Evolutionary conservation across 2,113 vertebrate genomes (phyloP), one percentile per base, ranked within the genome.

Genomic region (mouse (Mus musculus)): DNA sequence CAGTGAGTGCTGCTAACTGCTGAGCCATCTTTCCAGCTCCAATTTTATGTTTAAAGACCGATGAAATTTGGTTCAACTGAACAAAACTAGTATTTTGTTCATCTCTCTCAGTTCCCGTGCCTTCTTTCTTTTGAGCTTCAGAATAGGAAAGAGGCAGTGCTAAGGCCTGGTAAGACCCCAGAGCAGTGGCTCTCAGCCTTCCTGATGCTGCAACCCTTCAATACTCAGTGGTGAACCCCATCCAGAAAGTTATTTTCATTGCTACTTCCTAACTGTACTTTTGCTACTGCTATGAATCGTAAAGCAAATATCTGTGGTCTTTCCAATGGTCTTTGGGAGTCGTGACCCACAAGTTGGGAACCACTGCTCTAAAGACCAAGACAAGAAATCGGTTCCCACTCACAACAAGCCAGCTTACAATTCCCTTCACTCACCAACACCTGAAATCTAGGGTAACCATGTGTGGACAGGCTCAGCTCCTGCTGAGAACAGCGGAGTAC

Each of bases 11-110:
- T 54, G 9, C 10, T 54, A 54, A 54, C 52, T 11, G 12, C 52
- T 54, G 52, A 54, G 52, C 52, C 1, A 54, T 54, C 52, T 54
- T 11, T 54, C 52, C 52, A 54, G 52, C 52, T 10, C 52, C 52
- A 54, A 54, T 11, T 54, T 63, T 63, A 59, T 59, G 61, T 76
- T 89, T 93, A 87, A 91, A 82, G 87, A 88, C 6, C 76, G 56
- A 92, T 67, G 16, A 88, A 87, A 95, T 12, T 80, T 95, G 16
- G 52, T 85, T 94, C 81, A 76, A 54, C 13, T 84, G 36, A 82
- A 52, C 26, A 81, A 89, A 52, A 88, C 30, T 11, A 54, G 4
- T 33, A 36, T 22, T 86, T 86, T 42, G 42, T 42, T 42, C 42
- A 42, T 42, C 42, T 42, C 42, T 42, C 76, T 78, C 49, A 78